A percentile compares a stretch with the other conserved stretches of the same genome.
Conservation (phyloP, 2,797 vertebrate genomes). For the Dendrocincla fuliginosa region DNA sequence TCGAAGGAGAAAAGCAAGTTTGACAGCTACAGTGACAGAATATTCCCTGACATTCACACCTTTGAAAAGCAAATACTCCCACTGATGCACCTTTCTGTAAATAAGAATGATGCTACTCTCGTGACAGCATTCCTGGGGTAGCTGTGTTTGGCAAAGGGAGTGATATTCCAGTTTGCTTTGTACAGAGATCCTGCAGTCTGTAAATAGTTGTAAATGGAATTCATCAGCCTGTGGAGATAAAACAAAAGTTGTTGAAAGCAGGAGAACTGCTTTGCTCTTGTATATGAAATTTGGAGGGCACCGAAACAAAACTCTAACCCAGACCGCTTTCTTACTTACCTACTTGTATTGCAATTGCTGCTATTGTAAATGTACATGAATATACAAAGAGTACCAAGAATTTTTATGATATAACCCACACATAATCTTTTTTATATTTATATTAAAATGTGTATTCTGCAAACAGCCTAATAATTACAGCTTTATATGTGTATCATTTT, state of each 20-base stretch:
- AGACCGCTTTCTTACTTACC: background rate
- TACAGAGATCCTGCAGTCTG: background rate
- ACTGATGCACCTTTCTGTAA: background rate
- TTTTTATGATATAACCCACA: constrained; percentile 29
- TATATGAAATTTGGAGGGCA: background rate
- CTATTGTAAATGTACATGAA: constrained; percentile 65
- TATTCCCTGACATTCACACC: background rate
- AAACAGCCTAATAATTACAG: constrained; percentile 45
- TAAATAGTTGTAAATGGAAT: background rate
- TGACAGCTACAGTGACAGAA: background rate
- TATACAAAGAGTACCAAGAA: constrained; percentile 50
- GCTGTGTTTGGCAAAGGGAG: background rate
- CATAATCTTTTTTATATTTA: constrained; percentile 56
- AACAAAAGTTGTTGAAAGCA: background rate
- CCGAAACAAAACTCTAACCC: background rate
- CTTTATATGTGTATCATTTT: constrained; percentile 48
- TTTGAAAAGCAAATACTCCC: background rate
- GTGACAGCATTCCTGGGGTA: background rate
- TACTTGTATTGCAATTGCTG: constrained; percentile 40
- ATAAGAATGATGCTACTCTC: background rate
- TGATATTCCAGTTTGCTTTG: background rate
- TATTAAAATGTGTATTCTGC: constrained; percentile 58
- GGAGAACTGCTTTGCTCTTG: background rate
- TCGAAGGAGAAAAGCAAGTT: background rate
- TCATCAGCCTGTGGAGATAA: background rate